Evolutionary conservation across 1,140 invertebrate species (phyloP).

Genomic region (Berghia stephanieae): DNA sequence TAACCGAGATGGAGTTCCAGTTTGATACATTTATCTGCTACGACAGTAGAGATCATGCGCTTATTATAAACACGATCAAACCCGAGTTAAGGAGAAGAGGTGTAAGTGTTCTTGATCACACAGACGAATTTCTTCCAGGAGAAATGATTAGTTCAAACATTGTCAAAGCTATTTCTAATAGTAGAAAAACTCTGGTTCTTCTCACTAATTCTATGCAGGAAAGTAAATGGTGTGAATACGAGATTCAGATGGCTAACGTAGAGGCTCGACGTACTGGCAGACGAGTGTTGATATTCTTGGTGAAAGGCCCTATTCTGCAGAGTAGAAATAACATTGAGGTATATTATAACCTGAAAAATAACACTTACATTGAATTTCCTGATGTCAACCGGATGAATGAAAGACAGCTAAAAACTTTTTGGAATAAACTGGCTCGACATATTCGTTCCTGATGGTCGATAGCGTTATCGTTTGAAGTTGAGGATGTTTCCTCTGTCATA

Average conservation of each 20-base stretch:
- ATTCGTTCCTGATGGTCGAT: no score
- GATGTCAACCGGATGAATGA: no score
- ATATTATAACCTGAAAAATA: no score
- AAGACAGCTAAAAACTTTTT: no score
- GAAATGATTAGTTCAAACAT: constrained; percentile 72
- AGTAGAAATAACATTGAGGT: no score
- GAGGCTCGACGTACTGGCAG: constrained; percentile 36
- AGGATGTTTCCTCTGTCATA: no score
- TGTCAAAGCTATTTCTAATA: constrained; percentile 71
- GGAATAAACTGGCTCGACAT: no score
- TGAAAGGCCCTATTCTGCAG: no score
- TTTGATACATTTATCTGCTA: constrained; percentile 51
- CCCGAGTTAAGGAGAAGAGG: constrained; percentile 36
- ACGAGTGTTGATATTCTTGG: constrained; percentile 34
- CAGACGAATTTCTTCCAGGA: constrained; percentile 52
- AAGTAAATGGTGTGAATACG: constrained; percentile 77
- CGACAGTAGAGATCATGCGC: constrained; percentile 34
- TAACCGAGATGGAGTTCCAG: constrained; percentile 12
- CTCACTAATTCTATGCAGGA: constrained; percentile 73
- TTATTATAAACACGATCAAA: constrained; percentile 35
- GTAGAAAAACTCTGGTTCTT: constrained; percentile 73
- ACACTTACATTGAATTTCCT: no score
- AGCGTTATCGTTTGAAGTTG: no score
- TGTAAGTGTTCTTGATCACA: constrained; percentile 45
- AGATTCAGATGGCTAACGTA: constrained; percentile 60